Conservation (phyloP, 2,113 vertebrate species). For the Pongo abelii region DNA sequence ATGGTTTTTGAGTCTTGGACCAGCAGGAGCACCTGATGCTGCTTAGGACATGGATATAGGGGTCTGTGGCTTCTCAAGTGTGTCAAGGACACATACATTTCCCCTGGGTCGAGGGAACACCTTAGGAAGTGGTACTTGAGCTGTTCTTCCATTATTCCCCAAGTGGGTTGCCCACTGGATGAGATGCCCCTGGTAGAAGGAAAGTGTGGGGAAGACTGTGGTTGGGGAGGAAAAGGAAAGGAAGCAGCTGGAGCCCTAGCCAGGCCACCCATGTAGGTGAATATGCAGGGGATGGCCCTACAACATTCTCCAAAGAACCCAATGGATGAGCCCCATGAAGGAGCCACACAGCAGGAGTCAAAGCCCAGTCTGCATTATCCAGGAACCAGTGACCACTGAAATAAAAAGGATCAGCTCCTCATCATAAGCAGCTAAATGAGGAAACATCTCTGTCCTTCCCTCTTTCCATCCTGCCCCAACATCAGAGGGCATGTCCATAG, state of each 20-base stretch:
- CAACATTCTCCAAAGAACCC: neutral
- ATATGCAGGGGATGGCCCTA: neutral
- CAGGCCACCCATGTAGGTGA: neutral
- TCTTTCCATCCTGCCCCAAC: neutral
- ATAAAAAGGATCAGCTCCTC: neutral
- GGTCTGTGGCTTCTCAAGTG: neutral
- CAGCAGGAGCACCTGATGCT: neutral
- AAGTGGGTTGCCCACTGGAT: neutral
- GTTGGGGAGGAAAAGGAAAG: neutral
- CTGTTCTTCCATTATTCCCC: neutral
- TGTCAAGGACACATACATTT: neutral
- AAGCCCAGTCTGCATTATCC: neutral
- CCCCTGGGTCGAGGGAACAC: neutral
- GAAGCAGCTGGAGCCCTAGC: neutral
- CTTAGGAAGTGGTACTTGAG: neutral
- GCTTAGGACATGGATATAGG: neutral
- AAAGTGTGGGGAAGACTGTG: neutral
- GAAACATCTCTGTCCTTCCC: neutral
- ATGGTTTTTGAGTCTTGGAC: neutral
- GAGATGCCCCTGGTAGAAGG: neutral
- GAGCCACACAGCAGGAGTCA: neutral
- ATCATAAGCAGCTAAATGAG: neutral
- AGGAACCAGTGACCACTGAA: neutral
- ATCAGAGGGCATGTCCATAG: neutral
- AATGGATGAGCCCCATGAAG: rapidly evolving